Evolutionary conservation across 2,113 vertebrate species (phyloP), one percentile per base, ranked within the genome.

Genomic region (Corythaixoides concolor): DNA sequence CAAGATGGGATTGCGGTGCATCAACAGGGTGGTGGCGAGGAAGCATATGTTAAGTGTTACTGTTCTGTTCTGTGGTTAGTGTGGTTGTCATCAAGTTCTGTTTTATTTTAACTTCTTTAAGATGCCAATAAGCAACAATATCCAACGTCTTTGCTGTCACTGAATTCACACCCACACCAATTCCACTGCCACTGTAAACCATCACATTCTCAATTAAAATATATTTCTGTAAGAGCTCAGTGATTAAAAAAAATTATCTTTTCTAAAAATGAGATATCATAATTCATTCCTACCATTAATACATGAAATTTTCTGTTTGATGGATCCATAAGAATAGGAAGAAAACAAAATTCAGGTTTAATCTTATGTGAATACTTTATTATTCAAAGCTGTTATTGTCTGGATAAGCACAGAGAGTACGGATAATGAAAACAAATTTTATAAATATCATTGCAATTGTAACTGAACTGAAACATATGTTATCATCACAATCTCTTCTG

Each of bases 21-120:
- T n/a, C 92, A 80, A 90, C 41, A 59, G 74, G 35, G 45, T 85
- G 81, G 56, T 81, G 56, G 75, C 79, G 53, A 67, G 66, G 77
- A 95, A 91, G 15, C 93, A 88, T 88, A 96, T 92, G 80, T 77
- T 91, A 81, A 90, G 79, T 84, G 90, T 86, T 93, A 50, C 58
- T 73, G 76, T 83, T 95, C 76, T 96, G 50, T 69, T 92, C 64
- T 86, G 49, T 77, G 70, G 30, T 93, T 89, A 67, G 76, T 43
- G 76, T 70, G 53, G 47, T 81, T 85, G 79, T 90, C 73, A 95
- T 50, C 88, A 33, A 64, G 85, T 87, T 95, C 75, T 92, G 89
- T 62, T 95, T 90, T 74, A 74, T 72, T 68, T 80, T 83, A 58
- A 75, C 33, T 93, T 92, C 69, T 67, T 63, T 85, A 67, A 94